Percentiles rank a stretch among this genome's conserved stretches.
phyloP scores from a whole-genome alignment of 2,797 vertebrate species.

The Manis pentadactyla region DNA sequence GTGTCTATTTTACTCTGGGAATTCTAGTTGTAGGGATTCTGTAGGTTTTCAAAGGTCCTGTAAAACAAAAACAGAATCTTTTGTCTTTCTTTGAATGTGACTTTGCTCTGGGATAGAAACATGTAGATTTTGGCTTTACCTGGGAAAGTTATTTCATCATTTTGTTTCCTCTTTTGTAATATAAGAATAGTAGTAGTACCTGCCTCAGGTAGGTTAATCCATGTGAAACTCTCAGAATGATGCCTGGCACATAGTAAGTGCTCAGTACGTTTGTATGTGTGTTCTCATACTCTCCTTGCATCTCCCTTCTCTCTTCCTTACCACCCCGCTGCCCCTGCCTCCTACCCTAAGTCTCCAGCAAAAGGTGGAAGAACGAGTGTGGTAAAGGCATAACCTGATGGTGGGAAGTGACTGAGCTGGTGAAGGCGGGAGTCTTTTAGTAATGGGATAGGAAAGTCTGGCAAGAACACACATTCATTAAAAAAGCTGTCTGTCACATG shows the following conservation, averaged over 20 bases:
- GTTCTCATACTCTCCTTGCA: not conserved
- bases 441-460: not conserved
- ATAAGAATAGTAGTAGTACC: not conserved
- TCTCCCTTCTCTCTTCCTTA: not conserved
- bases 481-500: not conserved
- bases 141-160: not conserved
- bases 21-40: not conserved
- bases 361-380: not conserved
- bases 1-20: not conserved
- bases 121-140: not conserved
- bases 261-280: not conserved
- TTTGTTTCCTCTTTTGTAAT: conserved; percentile 12
- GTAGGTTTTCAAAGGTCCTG: not conserved
- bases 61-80: not conserved
- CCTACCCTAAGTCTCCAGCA: not conserved
- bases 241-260: not conserved
- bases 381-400: not conserved
- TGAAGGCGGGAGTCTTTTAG: not conserved
- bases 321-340: not conserved
- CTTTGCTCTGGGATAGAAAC: not conserved
- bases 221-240: not conserved
- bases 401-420: not conserved
- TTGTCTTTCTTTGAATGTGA: conserved; percentile 10
- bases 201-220: not conserved
- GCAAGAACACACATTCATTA: not conserved